Base-by-base conservation (phyloP, 1,140 invertebrate genomes). In the Drosophila repletoides region DNA sequence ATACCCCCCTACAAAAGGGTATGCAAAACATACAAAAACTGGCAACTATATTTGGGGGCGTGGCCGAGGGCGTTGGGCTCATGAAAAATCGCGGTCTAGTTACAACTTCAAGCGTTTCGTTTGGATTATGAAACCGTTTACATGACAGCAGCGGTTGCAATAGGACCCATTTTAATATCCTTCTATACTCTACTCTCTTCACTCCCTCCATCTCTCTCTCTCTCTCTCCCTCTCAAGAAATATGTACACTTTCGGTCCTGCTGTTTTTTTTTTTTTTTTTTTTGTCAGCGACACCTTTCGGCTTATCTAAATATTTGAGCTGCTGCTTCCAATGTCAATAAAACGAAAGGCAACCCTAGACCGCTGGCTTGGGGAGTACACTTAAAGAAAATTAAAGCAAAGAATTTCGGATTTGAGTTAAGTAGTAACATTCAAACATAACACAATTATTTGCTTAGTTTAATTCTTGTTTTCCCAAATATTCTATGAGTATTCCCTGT, bases 31-130 rank as follows among this genome's bases (percentile, higher is more conserved):
- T n/a, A 26, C 40, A 24, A 66, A 29, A 36, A 41, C 43, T 43
- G 58, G 55, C 64, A 59, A 70, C 67, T 70, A 52, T 69, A 41
- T n/a, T n/a, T n/a, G n/a, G 41, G 29, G 12, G 12, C n/a, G 2
- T 14, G 52, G 9, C n/a, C 28, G 29, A 7, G 28, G 49, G 58
- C 22, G 21, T 38, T 34, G 49, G n/a, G n/a, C n/a, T 31, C 77
- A 64, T 76, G 72, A 81, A 76, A 72, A 72, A 72, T 65, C 58
- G 76, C 69, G 68, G 58, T 81, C 76, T 77, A 83, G 77, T 74
- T 84, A 84, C 77, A 84, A 70, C 70, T 74, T 77, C n/a, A 84
- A 84, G 73, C 63, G 60, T 76, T 73, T 56, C 74, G 40, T 46
- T 84, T 60, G 73, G 72, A 76, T 81, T 81, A 81, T 72, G 69